phyloP scores from a whole-genome alignment of 37 sponge, comb jelly and placozoan species.

The Cladorhizidae sp. region DNA sequence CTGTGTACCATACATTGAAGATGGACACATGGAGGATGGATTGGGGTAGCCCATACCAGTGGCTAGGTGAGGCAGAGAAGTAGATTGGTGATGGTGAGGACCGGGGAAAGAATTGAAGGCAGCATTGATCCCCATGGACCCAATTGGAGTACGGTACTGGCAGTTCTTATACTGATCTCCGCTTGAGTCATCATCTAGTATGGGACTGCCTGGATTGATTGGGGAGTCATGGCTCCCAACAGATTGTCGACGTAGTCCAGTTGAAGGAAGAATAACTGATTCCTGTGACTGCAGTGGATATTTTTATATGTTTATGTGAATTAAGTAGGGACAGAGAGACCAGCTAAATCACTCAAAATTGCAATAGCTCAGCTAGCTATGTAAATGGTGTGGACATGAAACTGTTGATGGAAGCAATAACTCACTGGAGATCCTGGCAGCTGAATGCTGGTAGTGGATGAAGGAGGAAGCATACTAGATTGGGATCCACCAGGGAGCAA shows the following conservation, averaged over 20 bases:
- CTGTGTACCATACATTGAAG: slow-evolving; percentile 23
- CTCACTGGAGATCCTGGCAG: slow-evolving; percentile 11
- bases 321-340: no score
- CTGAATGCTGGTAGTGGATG: background rate
- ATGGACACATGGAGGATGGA: slow-evolving; percentile 14
- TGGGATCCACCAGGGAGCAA: background rate
- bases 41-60: background rate
- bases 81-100: background rate
- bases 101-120: slow-evolving; percentile 2
- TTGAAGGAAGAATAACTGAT: background rate
- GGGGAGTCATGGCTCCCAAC: slow-evolving; percentile 6
- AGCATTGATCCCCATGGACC: slow-evolving; percentile 7
- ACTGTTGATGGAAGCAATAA: no score
- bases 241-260: background rate
- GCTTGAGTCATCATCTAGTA: slow-evolving; percentile 1
- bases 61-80: background rate
- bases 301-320: no score
- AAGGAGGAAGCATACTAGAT: background rate
- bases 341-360: no score
- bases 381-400: no score
- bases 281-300: background rate
- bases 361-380: no score
- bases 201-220: slow-evolving; percentile 6
- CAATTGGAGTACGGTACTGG: background rate
- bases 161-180: background rate